Percentiles rank a stretch among this genome's conserved stretches.
phyloP scores from a whole-genome alignment of 2,888 invertebrate genomes.

The Pheosia tremula region DNA sequence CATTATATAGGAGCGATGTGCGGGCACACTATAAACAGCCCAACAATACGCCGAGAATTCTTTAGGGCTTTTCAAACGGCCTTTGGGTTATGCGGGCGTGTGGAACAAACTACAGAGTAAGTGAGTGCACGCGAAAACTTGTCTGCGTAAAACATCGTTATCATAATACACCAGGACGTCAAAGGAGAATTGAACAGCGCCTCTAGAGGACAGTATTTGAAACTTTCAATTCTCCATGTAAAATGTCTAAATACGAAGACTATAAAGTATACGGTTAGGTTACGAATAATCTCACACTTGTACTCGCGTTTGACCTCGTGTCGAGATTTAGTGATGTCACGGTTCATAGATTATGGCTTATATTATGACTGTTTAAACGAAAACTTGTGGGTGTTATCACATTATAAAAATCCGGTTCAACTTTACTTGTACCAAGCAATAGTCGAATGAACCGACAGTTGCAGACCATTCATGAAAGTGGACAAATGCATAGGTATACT shows the following conservation, averaged over 20 bases:
- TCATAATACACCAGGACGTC: conserved; percentile 10
- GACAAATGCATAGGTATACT: no score
- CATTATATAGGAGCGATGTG: conserved; percentile 21
- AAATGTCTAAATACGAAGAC: no score
- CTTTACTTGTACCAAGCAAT: no score
- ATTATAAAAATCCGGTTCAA: no score
- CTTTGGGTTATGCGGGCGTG: neutral
- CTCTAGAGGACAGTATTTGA: no score
- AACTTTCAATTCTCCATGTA: no score
- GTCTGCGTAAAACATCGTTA: neutral
- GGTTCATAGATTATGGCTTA: conserved; percentile 14
- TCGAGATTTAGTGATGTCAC: conserved; percentile 14
- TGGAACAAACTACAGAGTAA: neutral
- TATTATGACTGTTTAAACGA: conserved; percentile 7
- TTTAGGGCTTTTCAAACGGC: conserved; percentile 10
- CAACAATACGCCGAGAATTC: conserved; percentile 9
- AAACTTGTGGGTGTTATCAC: neutral
- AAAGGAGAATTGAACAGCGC: no score
- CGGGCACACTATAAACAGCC: conserved; percentile 13
- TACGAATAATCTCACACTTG: no score
- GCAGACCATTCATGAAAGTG: no score
- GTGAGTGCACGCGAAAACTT: neutral
- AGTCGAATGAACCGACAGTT: no score
- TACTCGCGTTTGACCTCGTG: conserved; percentile 17
- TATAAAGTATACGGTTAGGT: no score